Evolutionary conservation across 2,797 vertebrate genomes (phyloP), one percentile per base, ranked within the genome.

Genomic region (Sardinella longiceps): DNA sequence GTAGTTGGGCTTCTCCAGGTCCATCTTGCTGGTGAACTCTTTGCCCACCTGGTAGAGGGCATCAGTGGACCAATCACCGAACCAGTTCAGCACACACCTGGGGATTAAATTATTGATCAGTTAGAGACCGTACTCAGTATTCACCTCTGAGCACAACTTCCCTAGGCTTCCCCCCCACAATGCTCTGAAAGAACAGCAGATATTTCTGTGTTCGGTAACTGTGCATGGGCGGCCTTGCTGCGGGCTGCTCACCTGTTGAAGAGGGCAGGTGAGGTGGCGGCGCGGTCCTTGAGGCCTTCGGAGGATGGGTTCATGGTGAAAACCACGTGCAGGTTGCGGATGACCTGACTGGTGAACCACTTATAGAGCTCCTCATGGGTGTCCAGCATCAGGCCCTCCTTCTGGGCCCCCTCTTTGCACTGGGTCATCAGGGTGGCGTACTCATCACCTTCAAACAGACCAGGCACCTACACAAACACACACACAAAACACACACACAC

Each of bases 301-400:
- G 98, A 99, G 37, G 98, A 99, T 0, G 98, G 98, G 89, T 99
- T 99, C 98, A 99, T 99, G 91, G 98, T 99, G 94, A 99, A 99
- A 86, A 99, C 98, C 1, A 99, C 98, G 0, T 99, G 98, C 70
- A 99, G 96, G 94, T 99, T 99, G 89, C 98, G 96, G 93, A 99
- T 99, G 74, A 99, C 98, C 93, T 99, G 98, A 92, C 98, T 99
- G 63, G 98, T 99, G 93, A 99, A 99, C 98, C 98, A 99, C 88
- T 98, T 99, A 92, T 99, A 99, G 18, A 99, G 95, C 87, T 99
- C 98, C 91, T 99, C 98, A 0, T 99, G 98, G 0, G 98, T 99
- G 93, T 99, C 98, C 70, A 99, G 95, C 98, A 99, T 99, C 89
- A 98, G 92, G 11, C 98, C 98, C 91, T 99, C 98, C 88, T 99